Evolutionary conservation across 1,140 invertebrate species (phyloP).

Genomic region (Catajapyx aquilonaris): DNA sequence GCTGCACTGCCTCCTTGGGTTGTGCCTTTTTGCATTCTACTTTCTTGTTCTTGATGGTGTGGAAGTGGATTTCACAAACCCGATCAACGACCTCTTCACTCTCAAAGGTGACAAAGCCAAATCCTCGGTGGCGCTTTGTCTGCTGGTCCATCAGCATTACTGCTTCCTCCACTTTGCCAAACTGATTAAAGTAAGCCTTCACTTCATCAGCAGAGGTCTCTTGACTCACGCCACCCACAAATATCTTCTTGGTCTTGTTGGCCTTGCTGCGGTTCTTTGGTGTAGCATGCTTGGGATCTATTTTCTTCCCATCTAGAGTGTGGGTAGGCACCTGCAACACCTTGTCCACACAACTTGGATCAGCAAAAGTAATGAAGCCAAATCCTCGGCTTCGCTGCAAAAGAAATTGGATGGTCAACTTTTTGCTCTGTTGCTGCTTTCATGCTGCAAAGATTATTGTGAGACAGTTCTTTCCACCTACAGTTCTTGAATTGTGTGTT

Average conservation of each 20-base stretch:
- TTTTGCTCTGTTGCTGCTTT: too few relatives aligned
- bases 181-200: slow-evolving; percentile 75
- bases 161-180: slow-evolving; percentile 76
- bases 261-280: slow-evolving; percentile 58
- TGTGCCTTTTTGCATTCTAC: slow-evolving; percentile 84
- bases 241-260: slow-evolving; percentile 78
- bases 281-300: slow-evolving; percentile 80
- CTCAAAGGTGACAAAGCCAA: slow-evolving; percentile 82
- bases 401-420: too few relatives aligned
- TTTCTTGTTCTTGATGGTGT: slow-evolving; percentile 84
- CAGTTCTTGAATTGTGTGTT: too few relatives aligned
- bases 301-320: slow-evolving; percentile 83
- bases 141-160: slow-evolving; percentile 90
- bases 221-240: slow-evolving; percentile 76
- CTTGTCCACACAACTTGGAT: slow-evolving; percentile 69
- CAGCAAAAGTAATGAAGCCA: slow-evolving; percentile 82
- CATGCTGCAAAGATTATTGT: too few relatives aligned
- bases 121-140: slow-evolving; percentile 72
- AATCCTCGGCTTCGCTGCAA: slow-evolving; percentile 77
- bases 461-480: too few relatives aligned
- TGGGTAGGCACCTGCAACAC: slow-evolving; percentile 74
- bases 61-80: slow-evolving; percentile 79
- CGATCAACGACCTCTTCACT: slow-evolving; percentile 72
- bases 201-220: slow-evolving; percentile 80
- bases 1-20: slow-evolving; percentile 70